Evolutionary conservation across 2,888 invertebrate genomes (phyloP).

Genomic region (Hoplodrina blanda): DNA sequence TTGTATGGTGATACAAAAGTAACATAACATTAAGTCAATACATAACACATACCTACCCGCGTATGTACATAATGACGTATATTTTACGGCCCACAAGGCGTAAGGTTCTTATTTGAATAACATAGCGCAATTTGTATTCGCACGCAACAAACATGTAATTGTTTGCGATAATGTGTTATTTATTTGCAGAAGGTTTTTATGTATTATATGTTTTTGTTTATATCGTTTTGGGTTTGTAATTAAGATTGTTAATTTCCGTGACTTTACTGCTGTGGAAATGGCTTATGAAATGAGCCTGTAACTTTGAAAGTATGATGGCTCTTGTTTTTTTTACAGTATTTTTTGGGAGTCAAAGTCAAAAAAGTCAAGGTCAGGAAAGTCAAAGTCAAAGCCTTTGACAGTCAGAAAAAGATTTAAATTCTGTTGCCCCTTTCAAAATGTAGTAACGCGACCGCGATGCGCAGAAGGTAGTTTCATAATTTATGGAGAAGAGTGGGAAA

Average conservation of each 20-base stretch:
- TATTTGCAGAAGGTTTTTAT: conserved; percentile 56
- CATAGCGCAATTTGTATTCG: conserved; percentile 64
- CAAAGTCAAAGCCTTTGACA: too few relatives aligned
- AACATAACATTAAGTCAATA: conserved; percentile 26
- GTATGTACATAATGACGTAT: conserved; percentile 28
- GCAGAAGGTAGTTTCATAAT: too few relatives aligned
- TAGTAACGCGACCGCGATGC: too few relatives aligned
- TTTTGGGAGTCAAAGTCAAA: too few relatives aligned
- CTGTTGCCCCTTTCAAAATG: too few relatives aligned
- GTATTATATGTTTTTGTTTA: conserved; percentile 35
- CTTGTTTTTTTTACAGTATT: neutral
- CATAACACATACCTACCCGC: neutral
- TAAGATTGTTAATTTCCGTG: conserved; percentile 33
- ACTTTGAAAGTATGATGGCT: neutral
- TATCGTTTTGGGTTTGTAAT: conserved; percentile 33
- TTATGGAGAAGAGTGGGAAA: too few relatives aligned
- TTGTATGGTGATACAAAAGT: neutral
- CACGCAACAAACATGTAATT: conserved; percentile 66
- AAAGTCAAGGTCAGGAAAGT: too few relatives aligned
- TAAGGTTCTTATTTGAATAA: conserved; percentile 64
- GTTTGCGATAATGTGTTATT: conserved; percentile 65
- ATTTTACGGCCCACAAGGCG: conserved; percentile 42
- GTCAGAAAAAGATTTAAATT: too few relatives aligned
- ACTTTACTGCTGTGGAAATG: conserved; percentile 18
- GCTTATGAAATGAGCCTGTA: conserved; percentile 2